Evolutionary conservation across 64 coral and sea anemone genomes (phyloP).

Genomic region (Montipora cactus): DNA sequence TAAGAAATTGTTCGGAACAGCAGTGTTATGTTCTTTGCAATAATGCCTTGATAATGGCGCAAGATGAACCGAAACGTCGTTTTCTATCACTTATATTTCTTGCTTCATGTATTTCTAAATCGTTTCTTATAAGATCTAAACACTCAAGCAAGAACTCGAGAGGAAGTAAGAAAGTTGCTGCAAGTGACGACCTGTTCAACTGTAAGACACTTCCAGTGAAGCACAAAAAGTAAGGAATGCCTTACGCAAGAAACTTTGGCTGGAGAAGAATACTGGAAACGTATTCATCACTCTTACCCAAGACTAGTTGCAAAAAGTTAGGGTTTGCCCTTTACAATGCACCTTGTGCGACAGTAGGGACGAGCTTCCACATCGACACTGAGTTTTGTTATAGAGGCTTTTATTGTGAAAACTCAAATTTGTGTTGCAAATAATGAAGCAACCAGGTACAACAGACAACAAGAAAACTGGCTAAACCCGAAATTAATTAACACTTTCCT

Average conservation of each 20-base stretch:
- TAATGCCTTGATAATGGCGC: no score
- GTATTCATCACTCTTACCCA: neutral
- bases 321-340: neutral
- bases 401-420: neutral
- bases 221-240: conserved; percentile 5
- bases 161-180: neutral
- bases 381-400: neutral
- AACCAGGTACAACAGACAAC: neutral
- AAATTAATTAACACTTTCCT: no score
- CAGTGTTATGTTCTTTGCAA: no score
- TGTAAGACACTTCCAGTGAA: conserved; percentile 7
- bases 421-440: neutral
- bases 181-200: neutral
- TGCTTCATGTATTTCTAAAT: no score
- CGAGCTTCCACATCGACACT: neutral
- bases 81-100: no score
- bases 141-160: neutral
- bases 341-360: neutral
- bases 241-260: neutral
- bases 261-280: neutral
- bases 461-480: no score
- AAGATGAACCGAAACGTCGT: no score
- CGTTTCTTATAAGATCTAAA: no score
- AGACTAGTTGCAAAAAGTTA: neutral
- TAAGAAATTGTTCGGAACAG: no score